Conservation (phyloP, 2,797 vertebrate genomes). For the Diplodus puntazzo region DNA sequence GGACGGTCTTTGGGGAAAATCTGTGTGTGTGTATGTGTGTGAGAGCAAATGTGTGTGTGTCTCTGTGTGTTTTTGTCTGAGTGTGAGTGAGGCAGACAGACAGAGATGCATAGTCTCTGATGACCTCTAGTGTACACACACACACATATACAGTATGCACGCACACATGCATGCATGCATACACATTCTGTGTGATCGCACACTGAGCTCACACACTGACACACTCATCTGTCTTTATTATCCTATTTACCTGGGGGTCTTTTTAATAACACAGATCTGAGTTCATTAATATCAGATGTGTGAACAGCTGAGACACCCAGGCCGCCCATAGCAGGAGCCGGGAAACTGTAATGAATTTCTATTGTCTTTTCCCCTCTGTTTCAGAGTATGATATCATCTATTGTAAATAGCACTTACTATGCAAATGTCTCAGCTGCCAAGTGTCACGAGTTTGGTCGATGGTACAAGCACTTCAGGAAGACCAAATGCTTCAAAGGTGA, state of each 20-base stretch:
- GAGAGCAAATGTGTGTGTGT: slow-evolving; percentile 18
- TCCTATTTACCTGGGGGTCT: slow-evolving; percentile 81
- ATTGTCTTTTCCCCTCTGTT: slow-evolving; percentile 76
- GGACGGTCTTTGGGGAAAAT: slow-evolving; percentile 77
- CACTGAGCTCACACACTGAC: slow-evolving; percentile 56
- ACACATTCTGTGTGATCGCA: slow-evolving; percentile 20
- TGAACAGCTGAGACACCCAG: slow-evolving; percentile 79
- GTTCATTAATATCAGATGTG: slow-evolving; percentile 83
- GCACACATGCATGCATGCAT: background rate
- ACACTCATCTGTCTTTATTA: slow-evolving; percentile 82
- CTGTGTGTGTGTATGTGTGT: slow-evolving; percentile 31
- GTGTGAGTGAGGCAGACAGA: slow-evolving; percentile 38
- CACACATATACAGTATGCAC: background rate
- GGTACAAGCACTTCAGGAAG: slow-evolving; percentile 99
- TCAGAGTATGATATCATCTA: slow-evolving; percentile 99
- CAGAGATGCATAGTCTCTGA: slow-evolving; percentile 65
- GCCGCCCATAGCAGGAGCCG: slow-evolving; percentile 64
- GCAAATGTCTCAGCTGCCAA: slow-evolving; percentile 98
- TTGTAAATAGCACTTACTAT: slow-evolving; percentile 99
- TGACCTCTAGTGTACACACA: slow-evolving; percentile 72
- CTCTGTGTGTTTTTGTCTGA: slow-evolving; percentile 23
- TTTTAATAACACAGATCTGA: slow-evolving; percentile 84
- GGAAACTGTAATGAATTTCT: slow-evolving; percentile 75
- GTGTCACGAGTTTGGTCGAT: slow-evolving; percentile 98
- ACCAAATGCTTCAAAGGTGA: slow-evolving; percentile 91